Evolutionary conservation across 2,797 vertebrate genomes (phyloP), one percentile per base, ranked within the genome.

Genomic region (Ispidina picta): DNA sequence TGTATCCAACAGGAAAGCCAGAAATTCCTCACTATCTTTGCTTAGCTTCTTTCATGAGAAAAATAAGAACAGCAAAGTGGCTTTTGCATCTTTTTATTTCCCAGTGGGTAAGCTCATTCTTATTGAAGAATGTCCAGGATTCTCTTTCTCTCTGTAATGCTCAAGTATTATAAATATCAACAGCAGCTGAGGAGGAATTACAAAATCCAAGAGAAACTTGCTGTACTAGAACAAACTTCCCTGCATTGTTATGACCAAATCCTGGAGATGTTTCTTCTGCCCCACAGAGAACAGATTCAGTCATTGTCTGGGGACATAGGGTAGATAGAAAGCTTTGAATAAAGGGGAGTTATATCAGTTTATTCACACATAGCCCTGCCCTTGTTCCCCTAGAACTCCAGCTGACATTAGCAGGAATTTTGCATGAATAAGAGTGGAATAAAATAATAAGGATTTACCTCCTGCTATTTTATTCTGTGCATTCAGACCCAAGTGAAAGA

Each of bases 11-110:
- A 89, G 71, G 89, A 90, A 73, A 88, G 65, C 4, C n/a, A 65
- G 64, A 75, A 70, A 86, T 84, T 72, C 92, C 81, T 78, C 12
- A 4, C 63, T 79, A 29, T 35, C 73, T 89, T 29, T 22, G 46
- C 82, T 86, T 74, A 77, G 76, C 82, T 88, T 64, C 79, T 80
- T 71, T 66, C 86, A 54, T 65, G 78, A 86, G 71, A 74, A 63
- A 66, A 80, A 31, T 26, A 44, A 59, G 72, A 80, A 41, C 18
- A 92, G 76, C 59, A 49, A 73, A 93, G 81, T 33, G 5, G 41
- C 64, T 91, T 76, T 65, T 76, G 52, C 72, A 12, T 23, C 18
- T 41, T 76, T 52, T 62, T 28, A 2, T 87, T 72, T 79, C 83
- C 75, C 83, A 23, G 56, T 39, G 79, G 85, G 79, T 49, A 64